phyloP scores from a whole-genome alignment of 2,888 invertebrate genomes.

The Andrena praecox region DNA sequence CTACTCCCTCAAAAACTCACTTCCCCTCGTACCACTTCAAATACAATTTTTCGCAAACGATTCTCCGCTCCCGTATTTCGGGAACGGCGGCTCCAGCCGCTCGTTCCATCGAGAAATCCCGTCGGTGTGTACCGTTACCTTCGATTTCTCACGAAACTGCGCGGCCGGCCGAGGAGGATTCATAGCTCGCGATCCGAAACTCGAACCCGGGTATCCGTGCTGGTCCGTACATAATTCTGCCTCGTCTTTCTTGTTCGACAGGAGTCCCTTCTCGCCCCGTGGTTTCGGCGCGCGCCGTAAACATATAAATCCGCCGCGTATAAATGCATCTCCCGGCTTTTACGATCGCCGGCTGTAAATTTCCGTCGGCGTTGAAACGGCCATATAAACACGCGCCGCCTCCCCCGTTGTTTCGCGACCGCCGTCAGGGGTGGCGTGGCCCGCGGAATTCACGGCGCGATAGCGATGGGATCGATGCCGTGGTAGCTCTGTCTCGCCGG shows the following conservation, averaged over 20 bases:
- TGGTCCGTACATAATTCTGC: slow-evolving; percentile 58
- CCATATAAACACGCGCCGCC: slow-evolving; percentile 53
- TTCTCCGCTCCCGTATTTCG: background rate
- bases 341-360: slow-evolving; percentile 72
- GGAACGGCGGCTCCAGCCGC: background rate
- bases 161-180: slow-evolving; percentile 28
- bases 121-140: slow-evolving; percentile 36
- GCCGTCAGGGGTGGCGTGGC: slow-evolving; percentile 49
- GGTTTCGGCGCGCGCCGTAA: slow-evolving; percentile 64
- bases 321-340: slow-evolving; percentile 70
- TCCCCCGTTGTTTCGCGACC: slow-evolving; percentile 56
- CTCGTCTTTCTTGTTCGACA: slow-evolving; percentile 68
- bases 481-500: background rate
- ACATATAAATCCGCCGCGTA: slow-evolving; percentile 72
- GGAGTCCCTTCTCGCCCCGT: slow-evolving; percentile 62
- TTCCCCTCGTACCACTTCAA: background rate
- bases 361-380: slow-evolving; percentile 68
- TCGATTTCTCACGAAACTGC: slow-evolving; percentile 42
- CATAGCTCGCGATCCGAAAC: slow-evolving; percentile 22
- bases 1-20: background rate
- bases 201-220: slow-evolving; percentile 27
- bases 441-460: background rate
- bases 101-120: slow-evolving; percentile 25
- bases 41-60: background rate
- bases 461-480: slow-evolving; percentile 16